Base-by-base conservation (phyloP, 2,888 invertebrate species). In the Alentia gelatinosa region DNA sequence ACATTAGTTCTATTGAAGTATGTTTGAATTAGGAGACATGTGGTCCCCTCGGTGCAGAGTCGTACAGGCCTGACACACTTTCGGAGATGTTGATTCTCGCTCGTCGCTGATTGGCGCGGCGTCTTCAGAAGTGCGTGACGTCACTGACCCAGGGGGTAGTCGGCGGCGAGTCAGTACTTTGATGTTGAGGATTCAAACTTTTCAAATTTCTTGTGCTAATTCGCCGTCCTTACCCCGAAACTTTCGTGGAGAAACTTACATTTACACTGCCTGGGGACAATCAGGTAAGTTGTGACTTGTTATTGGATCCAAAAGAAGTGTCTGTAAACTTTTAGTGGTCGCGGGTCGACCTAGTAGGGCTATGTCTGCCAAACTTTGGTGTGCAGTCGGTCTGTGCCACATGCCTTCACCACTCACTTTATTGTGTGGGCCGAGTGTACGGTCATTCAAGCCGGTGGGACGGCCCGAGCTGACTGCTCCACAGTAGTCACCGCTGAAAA, bases 101-200 rank as follows among this genome's bases (percentile, higher is more conserved):
- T 93, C 91, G 92, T 89, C 93, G 93, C 93, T 95, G 94, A 95
- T 95, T 95, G 95, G 95, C 93, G 94, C 94, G 94, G 94, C 93
- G 91, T 93, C 93, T 93, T 94, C 94, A 93, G 94, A 94, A 93
- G 93, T 35, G 92, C 89, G 94, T 95, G 95, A 95, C 95, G 95
- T 95, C 95, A 95, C 93, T 89, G 91, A 92, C 93, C 93, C 94
- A 93, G 93, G 93, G 93, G 94, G 93, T 94, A 94, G 94, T 94
- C 94, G 94, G 94, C 94, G 94, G 94, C 94, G 93, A 94, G 94
- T 94, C 94, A 94, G 94, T 94, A 93, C 94, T 95, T 94, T 95
- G 94, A 95, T 94, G 93, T 94, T 93, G 92, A 93, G 92, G 92
- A 94, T 95, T 94, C 94, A 95, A 95, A 94, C 94, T 94, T 94